These are phyloP conservation scores for Heliornis fulica DNA, from an alignment of 2,113 vertebrate species.

Conservation along the genomic window DNA sequence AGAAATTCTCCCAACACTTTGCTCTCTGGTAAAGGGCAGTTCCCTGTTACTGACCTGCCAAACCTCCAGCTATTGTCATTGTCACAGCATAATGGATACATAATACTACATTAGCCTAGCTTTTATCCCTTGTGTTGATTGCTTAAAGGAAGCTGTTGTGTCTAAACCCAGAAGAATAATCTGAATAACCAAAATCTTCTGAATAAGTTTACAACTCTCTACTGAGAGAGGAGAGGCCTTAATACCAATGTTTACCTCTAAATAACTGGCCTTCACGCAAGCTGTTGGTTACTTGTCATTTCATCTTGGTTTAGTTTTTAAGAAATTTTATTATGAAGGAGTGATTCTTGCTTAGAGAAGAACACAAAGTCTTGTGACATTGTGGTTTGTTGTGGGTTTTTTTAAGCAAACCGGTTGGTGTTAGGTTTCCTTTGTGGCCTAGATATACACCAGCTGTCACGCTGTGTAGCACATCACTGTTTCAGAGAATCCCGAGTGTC, in stretches of 20 bases:
- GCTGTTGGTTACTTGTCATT: background rate
- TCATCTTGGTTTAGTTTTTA: background rate
- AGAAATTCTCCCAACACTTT: background rate
- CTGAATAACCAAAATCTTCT: background rate
- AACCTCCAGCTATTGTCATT: background rate
- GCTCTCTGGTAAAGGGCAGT: background rate
- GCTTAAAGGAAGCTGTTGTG: background rate
- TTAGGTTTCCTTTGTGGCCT: background rate
- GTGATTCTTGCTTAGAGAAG: background rate
- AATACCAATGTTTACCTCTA: background rate
- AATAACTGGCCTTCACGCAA: background rate
- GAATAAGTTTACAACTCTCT: background rate
- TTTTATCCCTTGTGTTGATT: background rate
- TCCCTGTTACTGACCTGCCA: background rate
- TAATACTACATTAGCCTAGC: background rate
- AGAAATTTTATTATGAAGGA: background rate
- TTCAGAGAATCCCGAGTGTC: background rate
- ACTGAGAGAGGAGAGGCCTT: background rate
- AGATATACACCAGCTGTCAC: background rate
- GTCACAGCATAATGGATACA: background rate
- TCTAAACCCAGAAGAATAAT: background rate
- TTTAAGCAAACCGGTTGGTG: background rate
- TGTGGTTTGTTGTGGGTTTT: background rate
- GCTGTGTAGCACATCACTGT: background rate
- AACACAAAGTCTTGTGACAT: background rate